Evolutionary conservation across 2,113 vertebrate genomes (phyloP), one percentile per base, ranked within the genome.

Genomic region (Atherinomorus stipes): DNA sequence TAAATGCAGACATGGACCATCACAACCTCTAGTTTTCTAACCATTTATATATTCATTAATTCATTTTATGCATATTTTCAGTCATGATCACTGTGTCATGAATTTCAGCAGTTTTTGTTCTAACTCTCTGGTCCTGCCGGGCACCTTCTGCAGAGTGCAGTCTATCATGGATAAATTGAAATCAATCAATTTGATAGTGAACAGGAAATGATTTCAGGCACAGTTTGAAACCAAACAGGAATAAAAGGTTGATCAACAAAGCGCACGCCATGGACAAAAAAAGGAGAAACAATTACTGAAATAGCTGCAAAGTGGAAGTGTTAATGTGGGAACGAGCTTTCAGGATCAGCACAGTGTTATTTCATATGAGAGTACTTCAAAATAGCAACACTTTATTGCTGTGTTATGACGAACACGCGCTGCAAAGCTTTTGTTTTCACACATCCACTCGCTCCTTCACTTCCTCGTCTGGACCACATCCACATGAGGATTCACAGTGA

Each of bases 401-500:
- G 66, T 50, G 0, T 65, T 64, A 70, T 44, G 53, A 51, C 37
- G 54, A 10, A 53, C 22, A 34, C 26, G 57, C 2, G 38, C 25
- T 50, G n/a, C 13, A 23, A 44, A 7, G 21, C 65, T 57, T 63
- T 52, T 60, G 49, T 70, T 73, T 31, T 31, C 40, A 60, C 50
- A 47, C 66, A 51, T 75, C 63, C 26, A 31, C 28, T 58, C 7
- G 61, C 67, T 53, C n/a, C 21, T 58, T 18, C n/a, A 25, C 11
- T 70, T 78, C 63, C 37, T 7, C 51, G n/a, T n/a, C n/a, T n/a
- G n/a, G 18, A 18, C 38, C 76, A 11, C 42, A 4, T 68, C 23
- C 42, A 64, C 34, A 53, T 5, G 61, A 58, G 0, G 61, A 73
- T 73, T 82, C 78, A 78, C 31, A 72, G 16, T 1, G 1, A 74